These are phyloP conservation scores for Mylabris sibirica DNA, from an alignment of 2,888 invertebrate species.

Conservation along the genomic window DNA sequence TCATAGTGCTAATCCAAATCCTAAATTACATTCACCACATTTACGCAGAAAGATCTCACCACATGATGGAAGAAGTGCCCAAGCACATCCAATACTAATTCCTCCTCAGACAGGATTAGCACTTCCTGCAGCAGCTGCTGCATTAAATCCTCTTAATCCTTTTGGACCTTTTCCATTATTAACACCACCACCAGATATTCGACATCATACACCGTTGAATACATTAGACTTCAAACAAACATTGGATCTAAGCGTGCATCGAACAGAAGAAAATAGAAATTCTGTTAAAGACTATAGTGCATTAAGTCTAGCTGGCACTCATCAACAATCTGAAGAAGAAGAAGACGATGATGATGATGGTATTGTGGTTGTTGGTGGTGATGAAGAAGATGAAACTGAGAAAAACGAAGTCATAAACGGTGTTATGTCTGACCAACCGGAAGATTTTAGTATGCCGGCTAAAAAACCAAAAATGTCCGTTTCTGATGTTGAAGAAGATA, in stretches of 20 bases:
- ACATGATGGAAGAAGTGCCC: conserved; percentile 89
- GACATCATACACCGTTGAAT: conserved; percentile 67
- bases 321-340: conserved; percentile 62
- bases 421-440: conserved; percentile 66
- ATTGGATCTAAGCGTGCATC: conserved; percentile 66
- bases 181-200: conserved; percentile 73
- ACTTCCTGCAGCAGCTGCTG: conserved; percentile 67
- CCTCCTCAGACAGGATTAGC: conserved; percentile 75
- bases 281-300: conserved; percentile 50
- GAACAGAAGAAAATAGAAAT: conserved; percentile 61
- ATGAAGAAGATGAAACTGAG: conserved; percentile 62
- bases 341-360: conserved; percentile 78
- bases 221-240: conserved; percentile 72
- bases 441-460: conserved; percentile 74
- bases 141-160: conserved; percentile 75
- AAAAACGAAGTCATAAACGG: conserved; percentile 59
- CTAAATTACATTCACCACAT: conserved; percentile 96
- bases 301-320: conserved; percentile 48
- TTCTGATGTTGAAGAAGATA: conserved; percentile 66
- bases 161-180: conserved; percentile 82
- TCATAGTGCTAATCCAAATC: conserved; percentile 98
- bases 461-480: conserved; percentile 68
- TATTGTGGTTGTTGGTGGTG: conserved; percentile 80
- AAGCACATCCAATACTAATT: conserved; percentile 81
- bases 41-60: conserved; percentile 92